Conservation (phyloP, 2,888 invertebrate species). For the Drosophila koepferae region DNA sequence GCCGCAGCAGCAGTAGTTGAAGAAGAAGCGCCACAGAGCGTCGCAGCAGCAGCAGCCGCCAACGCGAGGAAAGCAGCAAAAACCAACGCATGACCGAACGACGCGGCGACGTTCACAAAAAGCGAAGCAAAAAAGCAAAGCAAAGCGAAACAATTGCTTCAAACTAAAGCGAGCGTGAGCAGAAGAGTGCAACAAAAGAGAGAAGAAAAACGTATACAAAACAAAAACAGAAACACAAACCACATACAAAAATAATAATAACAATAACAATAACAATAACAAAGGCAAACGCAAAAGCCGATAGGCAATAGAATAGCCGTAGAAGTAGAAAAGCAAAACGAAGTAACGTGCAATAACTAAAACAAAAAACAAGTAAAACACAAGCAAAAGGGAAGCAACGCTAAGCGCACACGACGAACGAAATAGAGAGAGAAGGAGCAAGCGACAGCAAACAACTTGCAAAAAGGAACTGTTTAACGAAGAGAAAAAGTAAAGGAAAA, state of each 20-base stretch:
- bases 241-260: conserved; percentile 21
- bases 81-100: conserved; percentile 59
- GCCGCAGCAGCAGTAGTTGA: conserved; percentile 41
- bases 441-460: conserved; percentile 6
- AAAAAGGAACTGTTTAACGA: background rate
- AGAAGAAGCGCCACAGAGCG: conserved; percentile 47
- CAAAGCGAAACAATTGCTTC: conserved; percentile 39
- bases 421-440: conserved; percentile 10
- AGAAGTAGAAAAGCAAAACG: conserved; percentile 27
- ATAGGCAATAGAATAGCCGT: conserved; percentile 48
- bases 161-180: conserved; percentile 5
- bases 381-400: conserved; percentile 14
- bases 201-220: conserved; percentile 15
- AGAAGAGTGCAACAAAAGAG: conserved; percentile 44
- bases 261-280: conserved; percentile 32
- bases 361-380: conserved; percentile 7
- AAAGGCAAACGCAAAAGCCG: conserved; percentile 21
- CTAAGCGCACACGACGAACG: conserved; percentile 17
- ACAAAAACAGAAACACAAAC: conserved; percentile 6
- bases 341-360: conserved; percentile 35
- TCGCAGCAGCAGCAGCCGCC: conserved; percentile 58
- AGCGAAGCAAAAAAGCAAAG: conserved; percentile 4
- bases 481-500: background rate
- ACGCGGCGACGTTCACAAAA: conserved; percentile 23
- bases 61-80: conserved; percentile 63